Base-by-base conservation (phyloP, 2,888 invertebrate species). In the Caenorhabditis imperialis region DNA sequence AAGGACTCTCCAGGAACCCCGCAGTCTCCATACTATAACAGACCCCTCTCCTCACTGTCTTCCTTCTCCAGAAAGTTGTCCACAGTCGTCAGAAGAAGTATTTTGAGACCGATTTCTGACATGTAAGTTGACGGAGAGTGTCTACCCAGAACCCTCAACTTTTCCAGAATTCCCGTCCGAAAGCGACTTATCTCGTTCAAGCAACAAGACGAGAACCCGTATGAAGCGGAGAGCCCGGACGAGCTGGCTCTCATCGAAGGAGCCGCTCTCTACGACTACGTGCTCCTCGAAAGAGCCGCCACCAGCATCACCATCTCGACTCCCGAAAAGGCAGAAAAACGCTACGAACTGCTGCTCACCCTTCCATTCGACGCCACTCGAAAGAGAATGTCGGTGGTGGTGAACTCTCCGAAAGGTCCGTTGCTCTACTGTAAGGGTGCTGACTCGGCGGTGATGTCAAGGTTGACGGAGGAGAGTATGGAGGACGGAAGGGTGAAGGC, bases 161-260 rank as follows among this genome's bases (percentile, higher is more conserved):
- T 7, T 40, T 71, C n/a, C 47, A 73, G 73, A 33, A 67, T 71
- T 1, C 69, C 75, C 3, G 65, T 47, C 2, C 18, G 75, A 18
- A 75, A 62, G 20, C 22, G 71, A 38, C 18, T 61, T n/a, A 48
- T 51, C n/a, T 63, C 71, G 0, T 65, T 75, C 44, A 70, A 71
- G 22, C 62, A 71, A 23, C 45, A 60, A 38, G 57, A 35, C 4
- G n/a, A 47, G 27, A 70, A 65, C 48, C 77, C 76, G 50, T 96
- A 93, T 89, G 96, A 97, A 89, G 96, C 96, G 0, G 96, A 97
- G 89, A 95, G 95, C 89, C 97, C 97, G 0, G 98, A 98, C 90
- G 98, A 98, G 89, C 90, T 97, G 83, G 96, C 97, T 0, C 90
- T 98, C 23, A 96, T 96, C 0, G 93, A 95, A 53, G 82, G 81